Evolutionary conservation across 2,888 invertebrate species (phyloP).

Genomic region (Heliconius ethilla): DNA sequence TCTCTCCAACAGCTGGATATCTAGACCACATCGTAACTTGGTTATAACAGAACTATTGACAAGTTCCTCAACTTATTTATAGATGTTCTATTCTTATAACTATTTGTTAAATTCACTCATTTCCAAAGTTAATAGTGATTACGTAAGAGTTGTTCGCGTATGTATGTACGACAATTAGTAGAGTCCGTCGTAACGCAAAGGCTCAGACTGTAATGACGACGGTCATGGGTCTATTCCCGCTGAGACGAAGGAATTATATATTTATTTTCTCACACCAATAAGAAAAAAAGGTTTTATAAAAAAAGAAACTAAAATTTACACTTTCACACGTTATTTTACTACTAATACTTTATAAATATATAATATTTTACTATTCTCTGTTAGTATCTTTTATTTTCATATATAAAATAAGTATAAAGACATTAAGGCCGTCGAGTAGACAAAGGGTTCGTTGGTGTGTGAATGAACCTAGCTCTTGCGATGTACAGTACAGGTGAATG

Average conservation of each 20-base stretch:
- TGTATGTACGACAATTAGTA: background rate
- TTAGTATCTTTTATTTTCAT: background rate
- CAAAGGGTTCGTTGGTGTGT: slow-evolving; percentile 21
- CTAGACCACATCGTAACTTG: slow-evolving; percentile 27
- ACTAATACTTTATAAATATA: background rate
- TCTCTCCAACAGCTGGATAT: slow-evolving; percentile 27
- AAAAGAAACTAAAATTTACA: too few species aligned
- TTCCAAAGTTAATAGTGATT: background rate
- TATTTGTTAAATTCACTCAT: too few species aligned
- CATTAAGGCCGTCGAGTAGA: slow-evolving; percentile 5
- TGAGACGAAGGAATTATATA: background rate
- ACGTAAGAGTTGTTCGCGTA: background rate
- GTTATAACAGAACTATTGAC: slow-evolving; percentile 16
- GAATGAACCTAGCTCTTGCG: slow-evolving; percentile 18
- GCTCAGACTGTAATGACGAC: background rate
- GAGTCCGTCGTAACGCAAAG: background rate
- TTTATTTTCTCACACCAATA: background rate
- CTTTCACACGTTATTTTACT: too few species aligned
- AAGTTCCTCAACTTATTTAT: background rate
- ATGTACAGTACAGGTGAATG: slow-evolving; percentile 13
- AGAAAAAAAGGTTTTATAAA: background rate
- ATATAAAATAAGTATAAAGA: slow-evolving; percentile 3
- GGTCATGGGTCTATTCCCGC: background rate
- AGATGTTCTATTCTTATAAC: too few species aligned
- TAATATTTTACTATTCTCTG: background rate